Conservation (phyloP, 2,113 vertebrate species). For the Dromas ardeola region DNA sequence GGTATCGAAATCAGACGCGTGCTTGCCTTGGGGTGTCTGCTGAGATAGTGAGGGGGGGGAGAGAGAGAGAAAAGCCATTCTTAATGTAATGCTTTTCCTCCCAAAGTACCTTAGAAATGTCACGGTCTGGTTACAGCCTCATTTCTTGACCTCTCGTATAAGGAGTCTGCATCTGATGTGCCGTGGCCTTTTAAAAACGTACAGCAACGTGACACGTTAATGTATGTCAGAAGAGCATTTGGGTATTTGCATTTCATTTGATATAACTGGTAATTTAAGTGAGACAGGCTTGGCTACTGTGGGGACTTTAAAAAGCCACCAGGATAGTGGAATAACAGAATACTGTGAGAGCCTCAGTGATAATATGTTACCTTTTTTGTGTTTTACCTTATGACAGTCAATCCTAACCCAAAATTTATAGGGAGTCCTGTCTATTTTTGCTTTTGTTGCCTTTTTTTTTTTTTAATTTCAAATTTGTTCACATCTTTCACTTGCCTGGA, state of each 20-base stretch:
- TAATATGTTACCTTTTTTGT: fast-evolving
- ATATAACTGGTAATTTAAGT: background rate
- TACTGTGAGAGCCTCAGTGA: fast-evolving
- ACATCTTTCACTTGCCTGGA: conserved; percentile 18
- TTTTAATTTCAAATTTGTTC: background rate
- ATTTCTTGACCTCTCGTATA: background rate
- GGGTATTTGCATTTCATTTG: background rate
- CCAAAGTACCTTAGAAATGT: background rate
- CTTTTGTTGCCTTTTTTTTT: background rate
- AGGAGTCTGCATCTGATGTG: background rate
- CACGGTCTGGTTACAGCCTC: fast-evolving
- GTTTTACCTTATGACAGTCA: background rate
- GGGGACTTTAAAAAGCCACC: background rate
- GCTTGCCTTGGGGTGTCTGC: background rate
- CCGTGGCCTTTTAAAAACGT: background rate
- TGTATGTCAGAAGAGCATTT: background rate
- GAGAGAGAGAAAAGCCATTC: too few species aligned
- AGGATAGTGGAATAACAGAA: background rate
- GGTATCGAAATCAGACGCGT: fast-evolving
- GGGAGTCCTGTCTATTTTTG: background rate
- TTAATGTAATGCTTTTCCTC: background rate
- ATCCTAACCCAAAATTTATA: background rate
- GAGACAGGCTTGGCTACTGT: background rate
- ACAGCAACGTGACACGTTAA: fast-evolving
- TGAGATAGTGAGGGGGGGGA: background rate